Evolutionary conservation across 2,888 invertebrate species (phyloP), one percentile per base, ranked within the genome.

Genomic region (Agrotis puta): DNA sequence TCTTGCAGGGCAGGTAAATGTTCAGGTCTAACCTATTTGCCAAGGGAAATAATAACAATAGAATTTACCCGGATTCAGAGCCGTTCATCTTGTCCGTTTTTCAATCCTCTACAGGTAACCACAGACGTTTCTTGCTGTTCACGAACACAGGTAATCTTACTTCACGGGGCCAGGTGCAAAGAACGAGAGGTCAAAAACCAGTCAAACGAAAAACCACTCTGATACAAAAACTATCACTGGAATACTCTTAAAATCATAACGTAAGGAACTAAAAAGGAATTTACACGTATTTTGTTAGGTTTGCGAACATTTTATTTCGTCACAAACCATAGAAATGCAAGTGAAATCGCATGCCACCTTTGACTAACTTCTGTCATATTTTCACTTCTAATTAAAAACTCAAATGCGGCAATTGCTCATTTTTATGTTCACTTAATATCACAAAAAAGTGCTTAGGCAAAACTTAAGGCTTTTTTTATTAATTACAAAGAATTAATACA

Each of bases 11-110:
- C 45, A 67, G 43, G 13, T 57, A 57, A 47, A 48, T 58, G 11
- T 50, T 58, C 22, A 24, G 20, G 11, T 75, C 56, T 75, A 70
- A 78, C 59, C 74, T 82, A 70, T 47, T 59, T 39, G 64, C 24
- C 96, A 94, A 88, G 89, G 90, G 87, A 88, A 82, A 71, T 82
- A 81, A 80, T 77, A 81, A 82, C 81, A 90, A 85, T 48, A 74
- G 77, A 82, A 83, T 68, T 97, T 97, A 98, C 98, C 98, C 98
- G 96, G 98, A 97, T 96, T 98, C 98, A 88, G 98, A 97, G 94
- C 97, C 97, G 96, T 98, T 98, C 98, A 98, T 98, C 91, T 91
- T 96, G 94, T 85, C 84, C 76, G 82, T 81, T 89, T 90, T 81
- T 75, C 70, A 81, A 83, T 81, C 81, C 83, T 83, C 86, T 84